These are phyloP conservation scores for Pseudorectes ferrugineus DNA, from an alignment of 2,113 vertebrate genomes.

Conservation along the genomic window DNA sequence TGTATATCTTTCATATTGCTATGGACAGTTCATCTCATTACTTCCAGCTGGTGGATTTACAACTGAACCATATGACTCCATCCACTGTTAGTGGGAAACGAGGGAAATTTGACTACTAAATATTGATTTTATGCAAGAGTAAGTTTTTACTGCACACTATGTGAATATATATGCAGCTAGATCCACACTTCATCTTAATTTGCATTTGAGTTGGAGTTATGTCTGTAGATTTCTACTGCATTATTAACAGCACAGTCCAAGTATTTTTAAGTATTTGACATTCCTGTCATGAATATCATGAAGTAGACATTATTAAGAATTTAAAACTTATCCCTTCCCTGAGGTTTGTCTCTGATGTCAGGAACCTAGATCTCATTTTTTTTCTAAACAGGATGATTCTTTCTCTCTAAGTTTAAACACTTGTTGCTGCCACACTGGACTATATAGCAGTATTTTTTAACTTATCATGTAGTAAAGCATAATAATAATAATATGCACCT, in stretches of 20 bases:
- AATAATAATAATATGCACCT: not conserved
- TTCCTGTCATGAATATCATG: not conserved
- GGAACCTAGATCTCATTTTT: not conserved
- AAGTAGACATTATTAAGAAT: not conserved
- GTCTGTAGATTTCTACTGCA: not conserved
- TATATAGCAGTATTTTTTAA: not conserved
- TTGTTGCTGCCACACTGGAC: not conserved
- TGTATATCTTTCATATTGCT: slow-evolving; percentile 43
- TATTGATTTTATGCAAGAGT: slow-evolving; percentile 62
- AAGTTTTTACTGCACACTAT: slow-evolving; percentile 27
- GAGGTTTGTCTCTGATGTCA: not conserved
- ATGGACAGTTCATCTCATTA: slow-evolving; percentile 49
- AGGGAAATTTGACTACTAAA: slow-evolving; percentile 61
- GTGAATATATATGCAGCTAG: not conserved
- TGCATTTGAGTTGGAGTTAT: slow-evolving; percentile 10
- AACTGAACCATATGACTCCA: slow-evolving; percentile 55
- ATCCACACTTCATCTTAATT: slow-evolving; percentile 1
- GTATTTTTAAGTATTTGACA: not conserved
- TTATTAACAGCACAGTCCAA: not conserved
- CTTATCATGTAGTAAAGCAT: not conserved
- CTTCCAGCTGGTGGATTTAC: slow-evolving; percentile 63
- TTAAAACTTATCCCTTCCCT: not conserved
- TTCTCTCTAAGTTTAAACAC: not conserved
- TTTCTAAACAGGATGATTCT: not conserved
- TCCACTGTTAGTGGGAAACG: slow-evolving; percentile 60